These are phyloP conservation scores for Bacillus rossius DNA, from an alignment of 1,140 invertebrate species.

Conservation along the genomic window DNA sequence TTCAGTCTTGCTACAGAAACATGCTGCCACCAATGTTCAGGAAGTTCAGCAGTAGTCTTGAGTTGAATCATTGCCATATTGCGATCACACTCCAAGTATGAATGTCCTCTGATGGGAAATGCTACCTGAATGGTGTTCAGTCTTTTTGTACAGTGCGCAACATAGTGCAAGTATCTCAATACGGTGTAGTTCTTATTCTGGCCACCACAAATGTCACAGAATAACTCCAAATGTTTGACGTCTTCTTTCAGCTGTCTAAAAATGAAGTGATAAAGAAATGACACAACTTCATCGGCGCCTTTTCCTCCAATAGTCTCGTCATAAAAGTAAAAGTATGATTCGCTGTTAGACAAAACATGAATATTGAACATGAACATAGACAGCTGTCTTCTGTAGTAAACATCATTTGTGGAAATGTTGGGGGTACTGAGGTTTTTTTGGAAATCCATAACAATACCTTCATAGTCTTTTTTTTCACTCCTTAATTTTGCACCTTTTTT, in stretches of 20 bases:
- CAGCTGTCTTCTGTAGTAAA: slow-evolving; percentile 28
- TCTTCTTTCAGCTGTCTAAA: too few relatives aligned
- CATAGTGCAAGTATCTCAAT: slow-evolving; percentile 12
- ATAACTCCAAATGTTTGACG: slow-evolving; percentile 14
- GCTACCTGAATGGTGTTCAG: slow-evolving; percentile 1
- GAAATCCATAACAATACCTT: slow-evolving; percentile 1
- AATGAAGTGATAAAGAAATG: slow-evolving; percentile 2
- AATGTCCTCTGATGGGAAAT: slow-evolving; percentile 5
- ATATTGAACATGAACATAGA: slow-evolving; percentile 27
- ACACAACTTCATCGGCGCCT: slow-evolving; percentile 15
- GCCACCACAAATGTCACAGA: slow-evolving; percentile 20
- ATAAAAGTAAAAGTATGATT: slow-evolving; percentile 25
- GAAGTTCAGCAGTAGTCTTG: background rate
- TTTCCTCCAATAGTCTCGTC: slow-evolving; percentile 18
- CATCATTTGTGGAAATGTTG: slow-evolving; percentile 29
- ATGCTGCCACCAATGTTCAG: background rate
- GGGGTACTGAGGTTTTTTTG: slow-evolving; percentile 23
- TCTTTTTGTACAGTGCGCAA: background rate
- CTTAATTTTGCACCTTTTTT: too few relatives aligned
- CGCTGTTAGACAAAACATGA: slow-evolving; percentile 17
- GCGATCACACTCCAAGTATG: slow-evolving; percentile 9
- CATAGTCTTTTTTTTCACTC: too few relatives aligned
- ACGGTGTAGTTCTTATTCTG: slow-evolving; percentile 23
- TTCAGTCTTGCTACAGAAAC: background rate
- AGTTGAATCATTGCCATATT: background rate